These are phyloP conservation scores for Dasysyrphus tricinctus DNA, from an alignment of 2,888 invertebrate genomes.

Conservation along the genomic window DNA sequence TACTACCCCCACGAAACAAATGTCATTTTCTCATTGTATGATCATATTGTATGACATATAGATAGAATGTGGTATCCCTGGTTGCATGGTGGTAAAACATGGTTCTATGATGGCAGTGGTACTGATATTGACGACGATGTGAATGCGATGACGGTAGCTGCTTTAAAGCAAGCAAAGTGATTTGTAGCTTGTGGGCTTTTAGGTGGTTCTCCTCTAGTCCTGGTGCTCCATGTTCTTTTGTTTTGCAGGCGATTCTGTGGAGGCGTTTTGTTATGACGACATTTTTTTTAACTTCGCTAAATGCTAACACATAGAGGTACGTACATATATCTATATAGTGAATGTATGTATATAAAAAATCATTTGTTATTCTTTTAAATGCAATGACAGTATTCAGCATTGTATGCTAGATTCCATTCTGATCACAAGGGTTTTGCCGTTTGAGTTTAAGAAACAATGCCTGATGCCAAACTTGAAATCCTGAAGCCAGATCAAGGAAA, in stretches of 20 bases:
- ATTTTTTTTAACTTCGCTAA: conserved; percentile 3
- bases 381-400: neutral
- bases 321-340: no score
- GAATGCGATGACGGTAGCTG: conserved; percentile 24
- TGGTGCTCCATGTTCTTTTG: conserved; percentile 39
- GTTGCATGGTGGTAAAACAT: conserved; percentile 11
- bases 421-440: neutral
- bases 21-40: conserved; percentile 16
- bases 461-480: conserved; percentile 4
- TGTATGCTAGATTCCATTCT: conserved; percentile 1
- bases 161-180: conserved; percentile 43
- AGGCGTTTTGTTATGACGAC: conserved; percentile 66
- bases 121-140: neutral
- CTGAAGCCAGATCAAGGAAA: conserved; percentile 26
- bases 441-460: neutral
- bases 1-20: conserved; percentile 52
- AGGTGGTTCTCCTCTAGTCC: conserved; percentile 25
- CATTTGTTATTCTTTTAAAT: conserved; percentile 16
- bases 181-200: conserved; percentile 68
- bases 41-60: neutral
- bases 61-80: conserved; percentile 36
- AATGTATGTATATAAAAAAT: conserved; percentile 10
- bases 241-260: conserved; percentile 2
- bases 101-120: conserved; percentile 8
- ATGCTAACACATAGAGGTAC: no score